A percentile compares a stretch with the other conserved stretches of the same genome.
These are phyloP conservation scores for Seira sanloemensis DNA, from an alignment of 2,888 invertebrate genomes.

Conservation along the genomic window DNA sequence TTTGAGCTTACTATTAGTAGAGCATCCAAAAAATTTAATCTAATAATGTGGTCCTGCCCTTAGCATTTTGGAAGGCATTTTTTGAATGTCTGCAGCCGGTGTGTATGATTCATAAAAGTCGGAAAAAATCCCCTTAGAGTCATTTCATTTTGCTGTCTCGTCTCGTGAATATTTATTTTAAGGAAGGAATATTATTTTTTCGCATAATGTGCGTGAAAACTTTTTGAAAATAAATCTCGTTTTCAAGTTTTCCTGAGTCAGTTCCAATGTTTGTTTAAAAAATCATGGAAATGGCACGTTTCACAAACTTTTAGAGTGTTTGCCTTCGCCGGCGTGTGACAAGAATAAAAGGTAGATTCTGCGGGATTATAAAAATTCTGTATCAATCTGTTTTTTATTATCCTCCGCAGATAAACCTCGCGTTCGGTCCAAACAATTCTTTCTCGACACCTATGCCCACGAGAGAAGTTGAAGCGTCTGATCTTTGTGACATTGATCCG, in stretches of 20 bases:
- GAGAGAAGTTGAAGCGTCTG: conserved; percentile 67
- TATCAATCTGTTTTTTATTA: conserved; percentile 13
- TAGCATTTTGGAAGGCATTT: too few species aligned
- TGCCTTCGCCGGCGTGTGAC: background rate
- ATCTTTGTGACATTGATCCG: conserved; percentile 88
- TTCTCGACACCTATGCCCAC: conserved; percentile 64
- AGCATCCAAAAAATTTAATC: too few species aligned
- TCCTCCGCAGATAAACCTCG: conserved; percentile 83
- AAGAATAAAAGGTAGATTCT: background rate
- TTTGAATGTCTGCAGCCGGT: too few species aligned
- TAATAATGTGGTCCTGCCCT: too few species aligned
- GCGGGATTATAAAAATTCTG: background rate
- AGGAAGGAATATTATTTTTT: background rate
- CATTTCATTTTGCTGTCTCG: too few species aligned
- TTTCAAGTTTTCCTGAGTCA: background rate
- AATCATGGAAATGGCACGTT: conserved; percentile 32
- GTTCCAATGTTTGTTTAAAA: conserved; percentile 20
- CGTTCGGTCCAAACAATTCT: conserved; percentile 79
- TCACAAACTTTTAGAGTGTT: conserved; percentile 6
- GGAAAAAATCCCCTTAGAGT: too few species aligned
- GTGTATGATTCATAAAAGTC: too few species aligned
- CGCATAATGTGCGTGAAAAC: background rate
- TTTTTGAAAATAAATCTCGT: background rate
- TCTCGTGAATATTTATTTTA: too few species aligned
- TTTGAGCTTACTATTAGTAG: too few species aligned